A percentile compares a stretch with the other conserved stretches of the same genome.
Evolutionary conservation across 2,888 invertebrate species (phyloP).

Genomic region (Parnassius glacialis): DNA sequence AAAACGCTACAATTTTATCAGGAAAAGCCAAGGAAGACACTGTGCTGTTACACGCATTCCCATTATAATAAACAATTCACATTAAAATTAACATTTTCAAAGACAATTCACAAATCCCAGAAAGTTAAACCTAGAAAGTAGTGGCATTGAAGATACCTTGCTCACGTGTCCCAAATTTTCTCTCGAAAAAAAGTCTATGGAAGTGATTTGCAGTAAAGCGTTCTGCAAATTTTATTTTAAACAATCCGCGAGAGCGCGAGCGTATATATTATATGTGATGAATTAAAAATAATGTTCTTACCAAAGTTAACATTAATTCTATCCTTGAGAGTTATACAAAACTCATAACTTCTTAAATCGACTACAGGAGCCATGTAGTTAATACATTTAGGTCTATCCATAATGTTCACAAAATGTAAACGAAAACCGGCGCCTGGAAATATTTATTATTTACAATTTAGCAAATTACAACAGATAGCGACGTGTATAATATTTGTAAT

Average conservation of each 20-base stretch:
- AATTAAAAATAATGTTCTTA: slow-evolving; percentile 3
- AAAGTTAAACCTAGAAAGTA: no score
- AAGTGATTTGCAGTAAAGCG: not conserved
- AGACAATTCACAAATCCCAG: no score
- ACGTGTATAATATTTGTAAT: no score
- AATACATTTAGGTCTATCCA: slow-evolving; percentile 33
- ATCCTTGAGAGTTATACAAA: slow-evolving; percentile 38
- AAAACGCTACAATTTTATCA: no score
- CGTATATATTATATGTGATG: not conserved
- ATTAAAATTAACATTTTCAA: no score
- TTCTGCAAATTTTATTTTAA: not conserved
- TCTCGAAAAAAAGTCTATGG: not conserved
- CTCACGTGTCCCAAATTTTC: not conserved
- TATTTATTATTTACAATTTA: not conserved
- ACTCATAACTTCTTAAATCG: slow-evolving; percentile 47
- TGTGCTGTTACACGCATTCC: no score
- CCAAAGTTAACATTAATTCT: slow-evolving; percentile 1
- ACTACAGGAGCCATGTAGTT: slow-evolving; percentile 37
- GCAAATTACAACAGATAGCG: not conserved
- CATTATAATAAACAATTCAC: no score
- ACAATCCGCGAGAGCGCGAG: not conserved
- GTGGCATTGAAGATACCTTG: no score
- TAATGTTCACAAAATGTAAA: slow-evolving; percentile 19
- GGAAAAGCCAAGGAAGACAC: no score
- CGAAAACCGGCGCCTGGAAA: slow-evolving; percentile 20